phyloP scores from a whole-genome alignment of 1,140 invertebrate species.

The Lutraria rhynchaena region DNA sequence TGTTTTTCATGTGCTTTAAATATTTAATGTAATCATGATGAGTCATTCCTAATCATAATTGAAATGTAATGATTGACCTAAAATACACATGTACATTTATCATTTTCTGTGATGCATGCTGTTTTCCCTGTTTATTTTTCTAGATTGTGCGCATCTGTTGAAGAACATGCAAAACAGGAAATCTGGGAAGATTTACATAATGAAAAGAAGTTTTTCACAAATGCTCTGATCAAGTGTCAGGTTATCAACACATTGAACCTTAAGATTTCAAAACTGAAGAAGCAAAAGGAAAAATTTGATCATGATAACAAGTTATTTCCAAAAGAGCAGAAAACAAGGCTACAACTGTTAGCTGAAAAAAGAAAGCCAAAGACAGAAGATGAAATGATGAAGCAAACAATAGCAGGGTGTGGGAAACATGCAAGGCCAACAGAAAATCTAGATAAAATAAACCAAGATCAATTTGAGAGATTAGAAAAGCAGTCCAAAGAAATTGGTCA shows the following conservation, averaged over 20 bases:
- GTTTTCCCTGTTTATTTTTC: neutral
- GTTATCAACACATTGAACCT: conserved; percentile 6
- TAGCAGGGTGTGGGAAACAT: too few species aligned
- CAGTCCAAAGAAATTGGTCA: conserved; percentile 19
- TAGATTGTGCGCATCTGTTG: conserved; percentile 33
- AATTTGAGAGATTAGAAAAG: conserved; percentile 3
- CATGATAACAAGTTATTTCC: conserved; percentile 32
- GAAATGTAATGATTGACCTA: too few species aligned
- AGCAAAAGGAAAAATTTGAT: conserved; percentile 35
- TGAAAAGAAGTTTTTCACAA: conserved; percentile 13
- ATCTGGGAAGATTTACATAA: conserved; percentile 30
- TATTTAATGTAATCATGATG: too few species aligned
- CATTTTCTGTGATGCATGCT: too few species aligned
- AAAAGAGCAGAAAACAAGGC: conserved; percentile 37
- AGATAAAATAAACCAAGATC: neutral
- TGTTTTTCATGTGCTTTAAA: too few species aligned
- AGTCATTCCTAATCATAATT: too few species aligned
- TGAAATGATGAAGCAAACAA: neutral
- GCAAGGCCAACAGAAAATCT: too few species aligned
- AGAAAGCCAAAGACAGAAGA: neutral
- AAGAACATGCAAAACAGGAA: conserved; percentile 22
- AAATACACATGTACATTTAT: too few species aligned
- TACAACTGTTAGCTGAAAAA: conserved; percentile 31
- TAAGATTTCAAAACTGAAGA: conserved; percentile 1
- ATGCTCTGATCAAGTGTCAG: conserved; percentile 24